These are phyloP conservation scores for Phenganax subtilis DNA, from an alignment of 92 coral and sea anemone genomes.

Conservation along the genomic window DNA sequence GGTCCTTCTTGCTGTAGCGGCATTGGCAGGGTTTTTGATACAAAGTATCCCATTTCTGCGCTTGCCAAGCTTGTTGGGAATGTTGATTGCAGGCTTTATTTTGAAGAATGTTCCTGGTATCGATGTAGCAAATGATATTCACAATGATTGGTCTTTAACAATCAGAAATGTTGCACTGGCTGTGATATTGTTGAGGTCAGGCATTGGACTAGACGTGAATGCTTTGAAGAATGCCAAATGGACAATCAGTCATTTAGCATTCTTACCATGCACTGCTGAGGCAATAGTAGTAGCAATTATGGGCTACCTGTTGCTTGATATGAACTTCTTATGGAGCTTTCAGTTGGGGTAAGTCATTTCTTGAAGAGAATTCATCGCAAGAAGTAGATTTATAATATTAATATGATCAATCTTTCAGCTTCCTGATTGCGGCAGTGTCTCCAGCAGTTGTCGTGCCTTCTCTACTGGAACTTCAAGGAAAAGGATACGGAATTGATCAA, in stretches of 20 bases:
- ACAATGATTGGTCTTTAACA: constrained; percentile 79
- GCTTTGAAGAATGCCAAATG: constrained; percentile 79
- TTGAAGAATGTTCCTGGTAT: constrained; percentile 70
- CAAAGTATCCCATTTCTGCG: constrained; percentile 58
- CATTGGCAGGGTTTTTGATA: constrained; percentile 79
- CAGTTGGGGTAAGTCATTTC: constrained; percentile 78
- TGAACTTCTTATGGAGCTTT: constrained; percentile 98
- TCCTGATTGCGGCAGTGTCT: constrained; percentile 93
- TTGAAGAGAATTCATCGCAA: not conserved
- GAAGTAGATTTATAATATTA: not conserved
- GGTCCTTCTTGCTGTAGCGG: constrained; percentile 60
- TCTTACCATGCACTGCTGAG: constrained; percentile 81
- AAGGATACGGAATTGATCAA: constrained; percentile 82
- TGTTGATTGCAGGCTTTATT: constrained; percentile 85
- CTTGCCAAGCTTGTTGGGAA: constrained; percentile 79
- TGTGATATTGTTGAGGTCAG: constrained; percentile 82
- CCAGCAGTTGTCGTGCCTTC: constrained; percentile 98
- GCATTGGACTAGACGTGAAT: constrained; percentile 78
- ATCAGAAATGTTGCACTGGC: constrained; percentile 83
- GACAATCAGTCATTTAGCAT: constrained; percentile 81
- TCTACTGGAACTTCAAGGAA: constrained; percentile 67
- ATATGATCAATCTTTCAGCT: constrained; percentile 44
- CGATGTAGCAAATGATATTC: constrained; percentile 69
- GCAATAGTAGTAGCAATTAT: constrained; percentile 82
- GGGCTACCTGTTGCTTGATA: constrained; percentile 63